A percentile compares a stretch with the other conserved stretches of the same genome.
Evolutionary conservation across 2,113 vertebrate genomes (phyloP).

Genomic region (Microtus ochrogaster): DNA sequence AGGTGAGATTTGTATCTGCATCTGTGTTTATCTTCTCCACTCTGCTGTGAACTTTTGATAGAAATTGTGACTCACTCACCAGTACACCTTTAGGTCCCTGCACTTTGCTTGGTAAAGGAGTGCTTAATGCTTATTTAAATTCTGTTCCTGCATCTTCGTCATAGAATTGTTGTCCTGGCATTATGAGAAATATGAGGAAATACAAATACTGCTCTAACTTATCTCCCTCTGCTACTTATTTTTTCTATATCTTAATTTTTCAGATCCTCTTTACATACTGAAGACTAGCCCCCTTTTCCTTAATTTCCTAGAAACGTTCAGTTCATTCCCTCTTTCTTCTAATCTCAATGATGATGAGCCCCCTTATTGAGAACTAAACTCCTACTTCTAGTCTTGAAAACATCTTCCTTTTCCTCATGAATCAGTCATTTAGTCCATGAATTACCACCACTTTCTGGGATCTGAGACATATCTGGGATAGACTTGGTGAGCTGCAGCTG

Average conservation of each 20-base stretch:
- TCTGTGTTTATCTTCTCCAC: neutral
- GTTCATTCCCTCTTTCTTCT: neutral
- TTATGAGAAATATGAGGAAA: neutral
- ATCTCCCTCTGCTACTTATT: neutral
- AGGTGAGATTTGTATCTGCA: neutral
- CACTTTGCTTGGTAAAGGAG: neutral
- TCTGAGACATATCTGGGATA: neutral
- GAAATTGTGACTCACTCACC: neutral
- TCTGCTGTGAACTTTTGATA: neutral
- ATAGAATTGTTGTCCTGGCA: neutral
- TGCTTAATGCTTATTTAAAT: neutral
- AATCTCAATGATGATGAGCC: neutral
- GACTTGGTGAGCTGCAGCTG: neutral
- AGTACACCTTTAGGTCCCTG: neutral
- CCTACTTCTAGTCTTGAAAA: neutral
- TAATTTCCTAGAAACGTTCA: conserved; percentile 28
- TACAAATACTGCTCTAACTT: neutral
- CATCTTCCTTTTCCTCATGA: neutral
- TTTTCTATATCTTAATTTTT: neutral
- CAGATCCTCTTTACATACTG: neutral
- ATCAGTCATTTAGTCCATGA: neutral
- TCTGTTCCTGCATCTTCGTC: neutral
- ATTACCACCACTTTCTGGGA: neutral
- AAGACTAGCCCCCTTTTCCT: conserved; percentile 1
- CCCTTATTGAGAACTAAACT: neutral